Evolutionary conservation across 1,140 invertebrate genomes (phyloP), one percentile per base, ranked within the genome.

Genomic region (Pseudomyrmex sp.): DNA sequence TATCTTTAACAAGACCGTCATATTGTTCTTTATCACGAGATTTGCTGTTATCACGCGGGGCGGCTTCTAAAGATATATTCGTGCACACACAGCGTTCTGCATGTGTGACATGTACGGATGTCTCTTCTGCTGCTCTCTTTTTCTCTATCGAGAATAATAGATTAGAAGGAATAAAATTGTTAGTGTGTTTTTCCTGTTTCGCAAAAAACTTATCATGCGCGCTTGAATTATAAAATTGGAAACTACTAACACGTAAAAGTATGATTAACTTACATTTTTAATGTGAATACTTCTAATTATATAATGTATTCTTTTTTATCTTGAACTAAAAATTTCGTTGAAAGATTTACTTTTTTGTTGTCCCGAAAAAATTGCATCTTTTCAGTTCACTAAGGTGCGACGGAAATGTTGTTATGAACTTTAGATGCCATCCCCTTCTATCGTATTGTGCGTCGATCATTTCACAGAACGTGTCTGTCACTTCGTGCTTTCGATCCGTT

Each of bases 1-100:
- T 92, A 91, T 92, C 91, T 89, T 90, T 84, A 89, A 87, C 91
- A 91, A 92, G 91, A 91, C 90, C 89, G 87, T 92, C 89, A 89
- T 89, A 92, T 91, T 91, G 85, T 91, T 92, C 90, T 90, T 89
- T 91, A 91, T 90, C 90, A 63, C 76, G 69, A 79, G 73, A 54
- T 48, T 70, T 52, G 62, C 54, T 46, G 73, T 86, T 91, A 91
- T 90, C 90, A 58, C 52, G 54, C 75, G 85, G 91, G 89, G 91
- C 91, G 90, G 89, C 89, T 91, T 92, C 90, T 91, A 84, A 87
- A 91, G 90, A 92, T 91, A 91, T 76, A 63, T 80, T 48, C 68
- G 44, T 63, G 54, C 74, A 70, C 62, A 63, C 59, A 23, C 84
- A 74, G 56, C 66, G 63, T 65, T 77, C 58, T 48, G 54, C 15